These are phyloP conservation scores for Pardalotus punctatus DNA, from an alignment of 2,113 vertebrate species.

Conservation along the genomic window DNA sequence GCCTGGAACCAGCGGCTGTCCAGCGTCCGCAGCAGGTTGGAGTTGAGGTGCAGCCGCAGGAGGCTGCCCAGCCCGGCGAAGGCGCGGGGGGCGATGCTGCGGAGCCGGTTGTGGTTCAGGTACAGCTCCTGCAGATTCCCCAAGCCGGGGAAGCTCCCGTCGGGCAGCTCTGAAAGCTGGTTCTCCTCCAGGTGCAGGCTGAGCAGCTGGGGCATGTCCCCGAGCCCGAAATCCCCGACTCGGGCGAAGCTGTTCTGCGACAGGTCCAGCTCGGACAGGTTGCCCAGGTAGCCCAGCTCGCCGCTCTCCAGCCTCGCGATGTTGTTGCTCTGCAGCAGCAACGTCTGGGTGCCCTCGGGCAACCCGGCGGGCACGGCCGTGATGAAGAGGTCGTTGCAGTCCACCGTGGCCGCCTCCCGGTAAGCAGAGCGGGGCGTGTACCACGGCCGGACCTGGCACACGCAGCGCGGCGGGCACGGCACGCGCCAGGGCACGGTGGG, in stretches of 20 bases:
- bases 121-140: constrained; percentile 88
- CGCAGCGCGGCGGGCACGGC: constrained; percentile 79
- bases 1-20: constrained; percentile 86
- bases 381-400: constrained; percentile 89
- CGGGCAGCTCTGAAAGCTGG: constrained; percentile 79
- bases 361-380: constrained; percentile 76
- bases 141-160: constrained; percentile 81
- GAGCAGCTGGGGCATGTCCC: constrained; percentile 78
- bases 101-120: constrained; percentile 90
- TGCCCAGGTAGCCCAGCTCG: constrained; percentile 77
- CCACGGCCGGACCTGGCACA: constrained; percentile 93
- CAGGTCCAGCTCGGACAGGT: constrained; percentile 90
- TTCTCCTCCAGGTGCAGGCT: constrained; percentile 94
- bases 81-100: constrained; percentile 79
- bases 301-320: constrained; percentile 77
- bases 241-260: constrained; percentile 88
- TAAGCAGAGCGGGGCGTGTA: constrained; percentile 89
- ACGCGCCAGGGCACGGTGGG: constrained; percentile 87
- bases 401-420: constrained; percentile 88
- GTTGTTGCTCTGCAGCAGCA: constrained; percentile 90
- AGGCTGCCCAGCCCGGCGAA: constrained; percentile 81
- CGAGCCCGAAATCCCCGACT: constrained; percentile 70
- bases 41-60: constrained; percentile 90
- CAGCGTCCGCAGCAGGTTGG: constrained; percentile 82
- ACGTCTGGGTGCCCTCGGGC: constrained; percentile 83